Evolutionary conservation across 92 coral and sea anemone species (phyloP), one percentile per base, ranked within the genome.

Genomic region (Montipora capitata): DNA sequence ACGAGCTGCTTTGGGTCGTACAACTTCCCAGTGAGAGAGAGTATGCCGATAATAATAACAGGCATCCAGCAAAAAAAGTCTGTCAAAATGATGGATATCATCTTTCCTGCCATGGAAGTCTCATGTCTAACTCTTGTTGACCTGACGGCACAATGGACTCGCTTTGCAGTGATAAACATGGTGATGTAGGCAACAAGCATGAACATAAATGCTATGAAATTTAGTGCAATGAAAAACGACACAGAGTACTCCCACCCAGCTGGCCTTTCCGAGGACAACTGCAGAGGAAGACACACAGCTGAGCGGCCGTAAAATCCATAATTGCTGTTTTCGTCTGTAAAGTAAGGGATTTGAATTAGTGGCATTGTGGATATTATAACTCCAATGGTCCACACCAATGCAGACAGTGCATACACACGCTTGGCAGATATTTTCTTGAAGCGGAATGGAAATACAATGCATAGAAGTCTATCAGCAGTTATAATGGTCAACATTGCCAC

Each of bases 51-150:
- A 12, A 96, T 71, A 79, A 96, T 96, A 4, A 96, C 99, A 14
- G 99, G 99, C 94, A 96, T 89, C 99, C 99, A 96, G 14, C 99
- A 96, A 68, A 88, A 72, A 64, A 96, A 93, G 64, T 96, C 99
- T 9, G 99, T 95, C 16, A 89, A 62, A 9, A 93, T 87, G 69
- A 96, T 95, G 58, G 95, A 95, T 10, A 91, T 76, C 96, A 96
- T 89, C 45, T 94, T 66, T 68, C 86, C 93, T 2, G 96, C 99
- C 87, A 95, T 90, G 10, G 92, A 85, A 5, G 98, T 88, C 43
- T 95, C 98, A 42, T 93, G 78, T 49, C 81, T 95, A 72, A 87
- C 88, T 16, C 92, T 90, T 20, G 98, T 95, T 35, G 98, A 96
- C 65, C 98, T 89, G 58, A 96, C 93, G 7, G 76, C 52, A 15